Base-by-base conservation (phyloP, 1,140 invertebrate genomes). In the Bombyx mandarina region DNA sequence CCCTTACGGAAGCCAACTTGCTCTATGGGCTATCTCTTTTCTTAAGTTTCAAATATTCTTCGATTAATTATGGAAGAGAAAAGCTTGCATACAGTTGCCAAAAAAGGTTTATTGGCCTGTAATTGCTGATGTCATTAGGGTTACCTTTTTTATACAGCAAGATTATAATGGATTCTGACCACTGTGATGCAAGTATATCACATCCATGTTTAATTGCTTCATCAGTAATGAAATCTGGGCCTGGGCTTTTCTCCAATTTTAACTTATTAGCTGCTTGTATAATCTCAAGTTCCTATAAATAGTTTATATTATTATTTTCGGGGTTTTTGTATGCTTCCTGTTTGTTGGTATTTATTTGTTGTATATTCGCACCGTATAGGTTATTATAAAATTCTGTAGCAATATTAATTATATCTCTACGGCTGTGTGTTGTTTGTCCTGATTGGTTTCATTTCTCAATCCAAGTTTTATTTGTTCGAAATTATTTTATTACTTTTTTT, bases 221-320 rank as follows among this genome's bases (percentile, higher is more conserved):
- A 42, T 52, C 42, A 26, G 51, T 52, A 42, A 52, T 52, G 10
- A 35, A 10, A 26, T 52, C 51, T 52, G 51, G 35, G 10, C 51
- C 51, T 3, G 51, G 51, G 42, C 51, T 52, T 35, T 52, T 52
- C 42, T 52, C 51, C 18, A 42, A 35, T 52, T 52, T 52, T 52
- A 52, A 35, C 10, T 52, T 52, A 22, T 52, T 52, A 10, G 42
- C 10, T 52, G 35, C 8, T 42, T 22, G 9, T 26, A 7, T 9
- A 12, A 52, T 35, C 7, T 52, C 22, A 35, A 35, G 26, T 12
- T 8, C 42, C 9, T 52, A n/a, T 42, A 35, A 52, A 35, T 42
- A 22, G 47, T 49, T 22, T 8, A 18, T 49, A 18, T 49, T 49
- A 49, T 18, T 3, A 18, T 18, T 18, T 18, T 18, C 12, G 12